Conservation (phyloP, 1,140 invertebrate genomes). For the Belonocnema kinseyi region DNA sequence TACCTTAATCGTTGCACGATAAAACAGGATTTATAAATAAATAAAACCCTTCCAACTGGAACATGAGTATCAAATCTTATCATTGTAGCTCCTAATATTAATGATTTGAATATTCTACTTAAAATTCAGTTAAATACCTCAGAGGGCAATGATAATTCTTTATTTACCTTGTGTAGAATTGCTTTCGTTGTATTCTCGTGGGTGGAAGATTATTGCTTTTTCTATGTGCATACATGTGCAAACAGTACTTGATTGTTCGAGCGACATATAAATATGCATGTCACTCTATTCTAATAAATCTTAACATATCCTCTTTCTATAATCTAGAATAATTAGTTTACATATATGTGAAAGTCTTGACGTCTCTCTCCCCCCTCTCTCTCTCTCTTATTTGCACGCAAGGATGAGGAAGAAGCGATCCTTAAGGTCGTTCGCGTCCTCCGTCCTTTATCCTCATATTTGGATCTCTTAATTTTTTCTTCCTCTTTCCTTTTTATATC, state of each 20-base stretch:
- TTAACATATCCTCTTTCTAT: conserved; percentile 16
- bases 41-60: no score
- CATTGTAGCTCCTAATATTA: no score
- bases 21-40: conserved; percentile 26
- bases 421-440: conserved; percentile 38
- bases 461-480: neutral
- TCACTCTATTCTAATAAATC: conserved; percentile 22
- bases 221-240: conserved; percentile 31
- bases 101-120: no score
- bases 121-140: conserved; percentile 10
- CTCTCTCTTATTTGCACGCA: conserved; percentile 39
- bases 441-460: conserved; percentile 14
- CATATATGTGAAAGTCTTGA: conserved; percentile 49
- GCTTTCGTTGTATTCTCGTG: conserved; percentile 75
- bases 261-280: conserved; percentile 39
- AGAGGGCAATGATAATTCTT: conserved; percentile 39
- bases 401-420: conserved; percentile 31
- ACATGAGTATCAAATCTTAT: no score
- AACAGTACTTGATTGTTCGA: conserved; percentile 11
- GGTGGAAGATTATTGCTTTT: conserved; percentile 63
- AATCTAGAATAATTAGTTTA: conserved; percentile 14
- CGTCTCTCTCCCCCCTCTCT: conserved; percentile 50
- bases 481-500: neutral
- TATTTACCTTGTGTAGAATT: conserved; percentile 73
- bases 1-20: conserved; percentile 60